Evolutionary conservation across 2,113 vertebrate species (phyloP), one percentile per base, ranked within the genome.

Genomic region (Clinocottus analis): DNA sequence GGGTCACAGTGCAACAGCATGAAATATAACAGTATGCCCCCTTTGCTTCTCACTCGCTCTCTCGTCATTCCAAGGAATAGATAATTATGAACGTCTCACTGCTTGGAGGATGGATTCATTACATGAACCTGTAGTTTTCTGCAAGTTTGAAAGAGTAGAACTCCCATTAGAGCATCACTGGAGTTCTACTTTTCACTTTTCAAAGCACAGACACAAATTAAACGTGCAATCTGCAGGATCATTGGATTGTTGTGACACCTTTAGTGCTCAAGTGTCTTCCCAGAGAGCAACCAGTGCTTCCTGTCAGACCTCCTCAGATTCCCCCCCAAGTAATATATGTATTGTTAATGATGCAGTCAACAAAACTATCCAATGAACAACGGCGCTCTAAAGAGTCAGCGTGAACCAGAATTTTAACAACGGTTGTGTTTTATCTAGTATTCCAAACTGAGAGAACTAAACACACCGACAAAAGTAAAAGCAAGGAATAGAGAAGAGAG

Each of bases 1-100:
- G 56, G 77, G 62, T 85, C 73, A 80, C 27, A 73, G 72, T 72
- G 58, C 62, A 69, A 35, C 19, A 55, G 21, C 75, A 59, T 75
- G 41, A 75, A 79, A 82, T 72, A 66, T 41, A 63, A 41, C 35
- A 62, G 13, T 66, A 27, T 16, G 16, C 65, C 65, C 65, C 60
- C 43, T 77, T 53, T 49, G 33, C 49, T 73, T 75, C 53, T 67
- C 47, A 45, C 61, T 68, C 12, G 72, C 45, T 67, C 53, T 79
- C 45, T 75, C 63, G 37, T 67, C 55, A 31, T 62, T 66, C 14
- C 23, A 71, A 72, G 62, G 33, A 64, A 63, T 21, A 21, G 27
- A 60, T 74, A 45, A 61, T 84, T 61, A 62, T 33, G 4, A 37
- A 29, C 39, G 10, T 51, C 45, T 84, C 41, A 16, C 39, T 41